Evolutionary conservation across 2,888 invertebrate genomes (phyloP).

Genomic region (Lagria hirta): DNA sequence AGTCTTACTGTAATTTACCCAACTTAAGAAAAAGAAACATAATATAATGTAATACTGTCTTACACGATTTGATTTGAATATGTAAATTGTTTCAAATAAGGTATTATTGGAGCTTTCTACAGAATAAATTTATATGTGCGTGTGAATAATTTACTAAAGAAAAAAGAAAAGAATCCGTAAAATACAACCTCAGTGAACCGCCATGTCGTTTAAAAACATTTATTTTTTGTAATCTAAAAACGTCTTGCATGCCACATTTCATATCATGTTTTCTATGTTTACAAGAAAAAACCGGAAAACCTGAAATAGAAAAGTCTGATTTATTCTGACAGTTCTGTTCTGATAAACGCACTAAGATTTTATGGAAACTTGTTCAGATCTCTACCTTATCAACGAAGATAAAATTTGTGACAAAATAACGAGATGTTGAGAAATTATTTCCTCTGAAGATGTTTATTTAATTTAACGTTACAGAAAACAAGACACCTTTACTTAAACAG

Average conservation of each 20-base stretch:
- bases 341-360: slow-evolving; percentile 19
- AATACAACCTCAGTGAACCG: slow-evolving; percentile 8
- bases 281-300: slow-evolving; percentile 13
- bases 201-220: slow-evolving; percentile 14
- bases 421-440: slow-evolving; percentile 16
- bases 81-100: slow-evolving; percentile 14
- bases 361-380: slow-evolving; percentile 15
- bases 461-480: too few species aligned
- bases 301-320: slow-evolving; percentile 20
- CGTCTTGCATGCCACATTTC: slow-evolving; percentile 18
- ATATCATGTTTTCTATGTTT: slow-evolving; percentile 5
- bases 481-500: too few species aligned
- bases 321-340: slow-evolving; percentile 22
- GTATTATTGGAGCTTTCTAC: neutral
- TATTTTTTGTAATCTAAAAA: slow-evolving; percentile 17
- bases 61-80: slow-evolving; percentile 7
- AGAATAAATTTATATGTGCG: slow-evolving; percentile 5
- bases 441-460: slow-evolving; percentile 7
- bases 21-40: neutral
- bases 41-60: neutral
- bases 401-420: slow-evolving; percentile 24
- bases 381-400: slow-evolving; percentile 21
- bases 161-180: too few species aligned
- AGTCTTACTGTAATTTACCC: too few species aligned
- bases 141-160: slow-evolving; percentile 8